phyloP scores from a whole-genome alignment of 2,888 invertebrate species.

The Ormyrus labotus region DNA sequence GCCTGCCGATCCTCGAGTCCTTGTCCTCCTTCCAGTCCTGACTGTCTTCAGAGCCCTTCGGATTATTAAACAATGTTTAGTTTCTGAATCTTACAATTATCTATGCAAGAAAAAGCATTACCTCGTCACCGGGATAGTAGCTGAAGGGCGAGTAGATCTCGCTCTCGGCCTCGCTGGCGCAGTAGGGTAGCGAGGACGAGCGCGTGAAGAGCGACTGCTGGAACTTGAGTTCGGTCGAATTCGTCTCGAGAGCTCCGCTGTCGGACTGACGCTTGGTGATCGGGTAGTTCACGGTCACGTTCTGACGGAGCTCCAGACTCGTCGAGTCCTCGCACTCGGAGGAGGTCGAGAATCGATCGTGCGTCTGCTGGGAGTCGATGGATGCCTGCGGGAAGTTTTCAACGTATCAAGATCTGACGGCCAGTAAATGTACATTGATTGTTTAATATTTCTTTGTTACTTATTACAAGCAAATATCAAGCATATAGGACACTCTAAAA shows the following conservation, averaged over 20 bases:
- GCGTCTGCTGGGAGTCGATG: constrained; percentile 79
- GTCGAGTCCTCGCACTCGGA: constrained; percentile 75
- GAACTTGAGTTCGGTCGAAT: constrained; percentile 80
- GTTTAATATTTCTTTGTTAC: no score
- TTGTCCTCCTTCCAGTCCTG: constrained; percentile 77
- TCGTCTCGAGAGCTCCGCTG: constrained; percentile 77
- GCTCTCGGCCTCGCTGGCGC: constrained; percentile 89
- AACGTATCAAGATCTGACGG: no score
- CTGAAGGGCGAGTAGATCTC: constrained; percentile 90
- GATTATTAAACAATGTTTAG: constrained; percentile 14
- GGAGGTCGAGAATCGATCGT: constrained; percentile 62
- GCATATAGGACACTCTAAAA: no score
- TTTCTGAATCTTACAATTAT: not conserved
- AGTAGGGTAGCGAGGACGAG: constrained; percentile 86
- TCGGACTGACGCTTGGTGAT: constrained; percentile 76
- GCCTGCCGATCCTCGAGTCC: constrained; percentile 76
- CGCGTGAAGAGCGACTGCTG: constrained; percentile 78
- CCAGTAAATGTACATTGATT: no score
- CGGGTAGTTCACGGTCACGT: constrained; percentile 69
- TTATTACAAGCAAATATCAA: no score
- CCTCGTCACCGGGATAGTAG: constrained; percentile 82
- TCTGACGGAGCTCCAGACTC: constrained; percentile 76
- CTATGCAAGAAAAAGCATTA: constrained; percentile 58
- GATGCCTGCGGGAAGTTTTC: constrained; percentile 70
- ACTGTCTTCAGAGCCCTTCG: constrained; percentile 77